Evolutionary conservation across 1,140 invertebrate genomes (phyloP).

Genomic region (Marisa cornuarietis): DNA sequence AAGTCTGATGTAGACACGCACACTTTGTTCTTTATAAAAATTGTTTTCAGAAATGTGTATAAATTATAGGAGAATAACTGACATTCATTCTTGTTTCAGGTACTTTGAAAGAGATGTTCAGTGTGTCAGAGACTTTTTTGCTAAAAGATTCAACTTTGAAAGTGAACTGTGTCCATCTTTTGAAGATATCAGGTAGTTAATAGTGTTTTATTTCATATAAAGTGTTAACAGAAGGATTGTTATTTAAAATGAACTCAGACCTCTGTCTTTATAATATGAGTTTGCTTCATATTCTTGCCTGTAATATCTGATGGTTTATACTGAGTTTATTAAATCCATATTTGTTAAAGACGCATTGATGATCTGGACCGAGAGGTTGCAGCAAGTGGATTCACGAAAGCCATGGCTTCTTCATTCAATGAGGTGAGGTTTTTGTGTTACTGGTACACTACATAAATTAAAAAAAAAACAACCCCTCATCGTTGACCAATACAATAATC

Average conservation of each 20-base stretch:
- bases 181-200: slow-evolving; percentile 74
- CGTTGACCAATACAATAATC: no score
- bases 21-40: no score
- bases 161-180: slow-evolving; percentile 89
- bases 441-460: no score
- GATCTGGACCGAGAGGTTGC: slow-evolving; percentile 87
- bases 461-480: no score
- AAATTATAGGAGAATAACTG: no score
- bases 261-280: background rate
- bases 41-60: no score
- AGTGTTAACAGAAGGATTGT: background rate
- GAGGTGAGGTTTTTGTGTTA: slow-evolving; percentile 48
- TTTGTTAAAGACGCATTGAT: slow-evolving; percentile 76
- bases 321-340: slow-evolving; percentile 11
- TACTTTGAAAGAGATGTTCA: slow-evolving; percentile 96
- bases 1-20: no score
- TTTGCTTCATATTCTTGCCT: background rate
- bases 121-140: slow-evolving; percentile 93
- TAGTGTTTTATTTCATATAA: no score
- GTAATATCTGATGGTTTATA: background rate
- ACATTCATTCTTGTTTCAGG: slow-evolving; percentile 64
- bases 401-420: slow-evolving; percentile 79
- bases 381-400: slow-evolving; percentile 89
- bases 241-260: background rate
- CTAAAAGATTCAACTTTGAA: slow-evolving; percentile 89